phyloP scores from a whole-genome alignment of 2,113 vertebrate species.

The Sinocyclocheilus maitianheensis region DNA sequence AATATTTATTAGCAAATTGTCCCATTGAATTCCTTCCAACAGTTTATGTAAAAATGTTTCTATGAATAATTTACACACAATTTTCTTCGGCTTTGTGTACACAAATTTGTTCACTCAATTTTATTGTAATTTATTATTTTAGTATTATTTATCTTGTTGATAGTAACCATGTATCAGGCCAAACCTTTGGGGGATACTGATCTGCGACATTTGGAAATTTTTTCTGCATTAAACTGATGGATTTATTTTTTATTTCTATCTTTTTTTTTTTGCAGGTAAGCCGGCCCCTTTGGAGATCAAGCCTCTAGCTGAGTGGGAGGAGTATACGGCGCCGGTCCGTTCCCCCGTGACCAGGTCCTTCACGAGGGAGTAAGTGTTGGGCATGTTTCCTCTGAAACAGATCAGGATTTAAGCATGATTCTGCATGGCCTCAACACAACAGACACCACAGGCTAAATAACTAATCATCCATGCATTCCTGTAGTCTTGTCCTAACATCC shows the following conservation, averaged over 20 bases:
- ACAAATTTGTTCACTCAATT: too few relatives aligned
- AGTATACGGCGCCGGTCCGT: conserved; percentile 89
- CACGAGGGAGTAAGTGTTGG: conserved; percentile 91
- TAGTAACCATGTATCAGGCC: not conserved
- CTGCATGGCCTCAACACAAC: conserved; percentile 22
- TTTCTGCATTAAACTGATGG: conserved; percentile 36
- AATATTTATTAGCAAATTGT: too few relatives aligned
- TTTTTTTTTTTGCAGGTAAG: conserved; percentile 76
- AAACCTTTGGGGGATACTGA: not conserved
- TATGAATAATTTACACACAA: not conserved
- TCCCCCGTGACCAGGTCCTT: conserved; percentile 98
- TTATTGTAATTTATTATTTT: not conserved
- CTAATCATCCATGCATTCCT: conserved; percentile 73
- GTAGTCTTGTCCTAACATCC: conserved; percentile 62
- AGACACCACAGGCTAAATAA: conserved; percentile 37
- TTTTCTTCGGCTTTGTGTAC: not conserved
- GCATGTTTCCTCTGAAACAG: conserved; percentile 3
- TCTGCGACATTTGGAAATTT: not conserved
- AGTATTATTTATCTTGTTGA: not conserved
- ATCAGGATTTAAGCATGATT: conserved; percentile 17
- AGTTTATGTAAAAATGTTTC: too few relatives aligned
- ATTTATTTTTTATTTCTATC: conserved; percentile 26
- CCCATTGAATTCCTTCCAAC: too few relatives aligned
- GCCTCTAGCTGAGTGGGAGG: conserved; percentile 92
- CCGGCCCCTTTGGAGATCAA: conserved; percentile 96